Conservation (phyloP, 1,140 invertebrate species). For the Aethina tumida region DNA sequence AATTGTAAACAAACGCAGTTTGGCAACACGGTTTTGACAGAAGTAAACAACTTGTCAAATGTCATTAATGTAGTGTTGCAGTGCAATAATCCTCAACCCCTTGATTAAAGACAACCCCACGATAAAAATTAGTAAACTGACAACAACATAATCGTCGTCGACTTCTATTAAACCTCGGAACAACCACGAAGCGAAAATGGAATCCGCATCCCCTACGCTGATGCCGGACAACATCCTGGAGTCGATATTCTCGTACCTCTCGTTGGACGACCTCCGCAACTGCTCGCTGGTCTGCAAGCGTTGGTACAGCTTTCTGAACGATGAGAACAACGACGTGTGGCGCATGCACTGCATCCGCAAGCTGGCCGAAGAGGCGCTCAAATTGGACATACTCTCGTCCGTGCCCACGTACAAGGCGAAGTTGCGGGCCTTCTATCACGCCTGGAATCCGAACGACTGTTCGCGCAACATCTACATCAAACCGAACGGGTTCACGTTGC, state of each 20-base stretch:
- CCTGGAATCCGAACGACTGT: conserved; percentile 96
- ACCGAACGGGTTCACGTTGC: conserved; percentile 93
- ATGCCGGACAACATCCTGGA: conserved; percentile 78
- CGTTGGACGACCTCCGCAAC: conserved; percentile 73
- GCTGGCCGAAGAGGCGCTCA: conserved; percentile 82
- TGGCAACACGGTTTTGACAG: too few species aligned
- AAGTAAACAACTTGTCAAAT: too few species aligned
- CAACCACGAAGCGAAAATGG: too few species aligned
- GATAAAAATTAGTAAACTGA: too few species aligned
- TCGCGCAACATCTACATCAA: conserved; percentile 96
- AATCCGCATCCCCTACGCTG: conserved; percentile 22
- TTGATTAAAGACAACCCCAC: too few species aligned
- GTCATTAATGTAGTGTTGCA: too few species aligned
- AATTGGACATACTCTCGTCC: conserved; percentile 83
- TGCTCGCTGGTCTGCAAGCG: conserved; percentile 90
- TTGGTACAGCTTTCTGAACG: conserved; percentile 83
- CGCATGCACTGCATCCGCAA: conserved; percentile 78
- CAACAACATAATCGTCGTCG: too few species aligned
- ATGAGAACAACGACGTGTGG: conserved; percentile 96
- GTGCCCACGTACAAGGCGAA: conserved; percentile 90
- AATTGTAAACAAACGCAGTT: too few species aligned
- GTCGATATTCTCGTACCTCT: conserved; percentile 88
- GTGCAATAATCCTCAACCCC: too few species aligned
- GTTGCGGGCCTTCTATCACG: conserved; percentile 86
- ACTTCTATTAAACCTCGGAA: too few species aligned